A percentile compares a stretch with the other conserved stretches of the same genome.
These are phyloP conservation scores for Parazoanthus swiftii DNA, from an alignment of 92 coral and sea anemone genomes.

Conservation along the genomic window DNA sequence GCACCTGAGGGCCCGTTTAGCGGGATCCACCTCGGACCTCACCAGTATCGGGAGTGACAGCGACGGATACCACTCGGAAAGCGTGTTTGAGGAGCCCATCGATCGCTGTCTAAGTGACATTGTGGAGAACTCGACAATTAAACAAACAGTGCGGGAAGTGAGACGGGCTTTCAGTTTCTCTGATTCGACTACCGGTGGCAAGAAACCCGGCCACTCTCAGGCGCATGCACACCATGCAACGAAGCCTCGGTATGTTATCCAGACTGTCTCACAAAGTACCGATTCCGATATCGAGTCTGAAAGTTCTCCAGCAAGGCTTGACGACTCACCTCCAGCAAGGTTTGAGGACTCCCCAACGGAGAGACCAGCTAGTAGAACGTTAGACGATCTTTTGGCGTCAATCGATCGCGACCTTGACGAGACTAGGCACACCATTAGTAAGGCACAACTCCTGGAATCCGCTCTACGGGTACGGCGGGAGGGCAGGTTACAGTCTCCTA, in stretches of 20 bases:
- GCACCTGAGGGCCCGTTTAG: constrained; percentile 24
- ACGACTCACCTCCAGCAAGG: constrained; percentile 35
- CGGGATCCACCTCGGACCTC: constrained; percentile 25
- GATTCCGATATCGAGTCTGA: constrained; percentile 41
- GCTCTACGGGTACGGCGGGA: constrained; percentile 67
- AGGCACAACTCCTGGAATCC: constrained; percentile 80
- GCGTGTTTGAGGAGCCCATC: constrained; percentile 23
- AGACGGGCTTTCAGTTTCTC: constrained; percentile 68
- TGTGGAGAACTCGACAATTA: constrained; percentile 76
- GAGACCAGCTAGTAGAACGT: constrained; percentile 45
- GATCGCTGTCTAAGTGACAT: constrained; percentile 51
- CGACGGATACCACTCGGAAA: constrained; percentile 26
- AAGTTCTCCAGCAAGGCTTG: constrained; percentile 29
- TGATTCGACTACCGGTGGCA: constrained; percentile 35
- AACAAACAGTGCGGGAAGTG: constrained; percentile 79
- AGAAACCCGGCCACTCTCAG: constrained; percentile 30
- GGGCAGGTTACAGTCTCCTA: constrained; percentile 26
- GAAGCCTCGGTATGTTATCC: constrained; percentile 32
- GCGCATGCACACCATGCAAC: constrained; percentile 32
- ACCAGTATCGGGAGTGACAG: constrained; percentile 37
- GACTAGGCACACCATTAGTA: constrained; percentile 79
- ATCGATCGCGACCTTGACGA: constrained; percentile 90
- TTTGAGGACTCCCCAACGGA: constrained; percentile 28
- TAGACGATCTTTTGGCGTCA: constrained; percentile 79
- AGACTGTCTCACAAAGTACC: constrained; percentile 4